A percentile compares a stretch with the other conserved stretches of the same genome.
Evolutionary conservation across 2,888 invertebrate species (phyloP).

Genomic region (Hemaris fuciformis): DNA sequence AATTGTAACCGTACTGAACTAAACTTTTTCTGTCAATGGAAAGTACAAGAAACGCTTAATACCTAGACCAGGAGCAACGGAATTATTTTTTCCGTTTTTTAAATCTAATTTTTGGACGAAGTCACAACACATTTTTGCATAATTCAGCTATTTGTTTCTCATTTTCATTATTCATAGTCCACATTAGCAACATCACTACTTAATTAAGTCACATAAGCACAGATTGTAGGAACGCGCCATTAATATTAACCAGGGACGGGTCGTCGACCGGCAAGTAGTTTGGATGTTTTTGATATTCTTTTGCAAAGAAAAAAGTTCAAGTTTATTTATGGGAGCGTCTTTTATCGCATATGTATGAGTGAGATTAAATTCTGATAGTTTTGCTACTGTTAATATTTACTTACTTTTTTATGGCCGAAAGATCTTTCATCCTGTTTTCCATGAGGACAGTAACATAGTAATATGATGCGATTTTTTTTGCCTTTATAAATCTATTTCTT

Average conservation of each 20-base stretch:
- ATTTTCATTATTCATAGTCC: not conserved
- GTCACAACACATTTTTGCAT: not conserved
- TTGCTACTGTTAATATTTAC: too few relatives aligned
- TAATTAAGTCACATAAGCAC: not conserved
- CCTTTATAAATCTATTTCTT: too few relatives aligned
- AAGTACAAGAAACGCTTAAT: too few relatives aligned
- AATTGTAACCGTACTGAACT: not conserved
- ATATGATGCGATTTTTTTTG: too few relatives aligned
- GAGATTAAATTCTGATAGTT: not conserved
- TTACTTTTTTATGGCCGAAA: too few relatives aligned
- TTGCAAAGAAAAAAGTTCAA: not conserved
- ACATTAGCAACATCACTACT: not conserved
- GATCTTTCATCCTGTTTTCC: too few relatives aligned
- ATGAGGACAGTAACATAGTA: too few relatives aligned
- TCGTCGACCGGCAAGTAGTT: not conserved
- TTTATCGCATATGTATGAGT: not conserved
- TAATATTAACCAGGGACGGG: not conserved
- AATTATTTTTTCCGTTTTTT: too few relatives aligned
- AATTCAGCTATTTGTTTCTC: not conserved
- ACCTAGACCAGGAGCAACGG: too few relatives aligned
- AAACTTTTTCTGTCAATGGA: too few relatives aligned
- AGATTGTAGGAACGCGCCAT: not conserved
- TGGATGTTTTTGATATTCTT: not conserved
- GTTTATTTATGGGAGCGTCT: not conserved
- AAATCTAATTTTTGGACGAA: too few relatives aligned